phyloP scores from a whole-genome alignment of 2,888 invertebrate species.

The Lathronympha strigana region DNA sequence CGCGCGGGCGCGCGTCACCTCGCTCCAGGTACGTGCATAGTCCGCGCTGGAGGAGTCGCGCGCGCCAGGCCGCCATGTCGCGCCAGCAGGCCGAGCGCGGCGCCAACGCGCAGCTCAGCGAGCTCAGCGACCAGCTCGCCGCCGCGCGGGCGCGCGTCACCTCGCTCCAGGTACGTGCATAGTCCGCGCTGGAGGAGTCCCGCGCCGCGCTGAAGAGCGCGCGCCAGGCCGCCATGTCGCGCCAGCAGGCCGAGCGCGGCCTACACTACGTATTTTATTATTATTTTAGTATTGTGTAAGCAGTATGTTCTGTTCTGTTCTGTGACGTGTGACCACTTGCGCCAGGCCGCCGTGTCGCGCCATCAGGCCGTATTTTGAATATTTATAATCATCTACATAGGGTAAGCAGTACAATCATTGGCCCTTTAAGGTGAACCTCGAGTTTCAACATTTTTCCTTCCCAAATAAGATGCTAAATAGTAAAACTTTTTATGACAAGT shows the following conservation, averaged over 20 bases:
- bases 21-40: no score
- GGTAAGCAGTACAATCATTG: no score
- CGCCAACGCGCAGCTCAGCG: not conserved
- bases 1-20: no score
- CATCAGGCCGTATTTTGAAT: constrained; percentile 36
- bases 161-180: constrained; percentile 80
- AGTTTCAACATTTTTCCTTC: no score
- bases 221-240: constrained; percentile 42
- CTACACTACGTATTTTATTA: no score
- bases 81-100: not conserved
- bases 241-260: constrained; percentile 42
- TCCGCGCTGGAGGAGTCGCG: not conserved
- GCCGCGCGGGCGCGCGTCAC: constrained; percentile 85
- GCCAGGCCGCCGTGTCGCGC: constrained; percentile 16
- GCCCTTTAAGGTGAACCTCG: no score
- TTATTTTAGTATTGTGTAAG: no score
- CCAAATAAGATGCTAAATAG: no score
- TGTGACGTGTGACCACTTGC: no score
- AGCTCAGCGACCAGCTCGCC: constrained; percentile 64
- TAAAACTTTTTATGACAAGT: no score
- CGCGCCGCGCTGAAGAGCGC: constrained; percentile 42
- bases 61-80: not conserved
- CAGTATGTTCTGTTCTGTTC: no score
- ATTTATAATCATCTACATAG: no score
- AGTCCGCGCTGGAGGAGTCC: constrained; percentile 19